Evolutionary conservation across 1,140 invertebrate genomes (phyloP), one percentile per base, ranked within the genome.

Genomic region (Drosophila pallidifrons): DNA sequence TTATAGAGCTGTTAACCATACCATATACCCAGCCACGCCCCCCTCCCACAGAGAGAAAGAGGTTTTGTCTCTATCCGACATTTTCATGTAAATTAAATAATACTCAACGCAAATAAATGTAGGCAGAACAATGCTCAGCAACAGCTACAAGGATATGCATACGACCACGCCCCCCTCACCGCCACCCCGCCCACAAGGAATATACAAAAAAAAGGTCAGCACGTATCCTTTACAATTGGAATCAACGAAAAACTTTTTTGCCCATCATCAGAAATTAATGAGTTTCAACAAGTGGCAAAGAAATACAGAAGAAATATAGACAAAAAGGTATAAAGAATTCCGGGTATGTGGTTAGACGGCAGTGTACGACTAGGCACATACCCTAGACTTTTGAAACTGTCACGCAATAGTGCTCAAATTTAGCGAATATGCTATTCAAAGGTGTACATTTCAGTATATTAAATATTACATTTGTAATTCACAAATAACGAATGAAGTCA

Each of bases 231-330:
- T 41, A 68, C 66, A 69, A 61, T 69, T 70, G 67, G 59, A 47
- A 41, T 38, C 28, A 35, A 47, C 28, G 30, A 8, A 28, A 65
- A 72, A 72, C 30, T 65, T 72, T 25, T 35, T 58, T 65, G 38
- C 38, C 35, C 32, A 55, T 59, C 46, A 59, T 45, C 43, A 67
- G 47, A 55, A 68, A 68, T 68, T 74, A 68, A 74, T 74, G 55
- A 74, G 47, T 54, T 68, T 59, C 71, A 74, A 74, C 65, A 74
- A 68, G 71, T 73, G 55, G 70, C 63, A 45, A 58, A 28, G 3
- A 43, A 32, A 46, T 32, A 11, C 41, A n/a, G 59, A 41, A 38
- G 35, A 10, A 38, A 3, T 38, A 38, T 20, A 11, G 35, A 41
- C 5, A 25, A 54, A 70, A 52, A 60, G 25, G 25, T 65, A 32